Evolutionary conservation across 1,140 invertebrate genomes (phyloP).

Genomic region (Andrena cerasifolii): DNA sequence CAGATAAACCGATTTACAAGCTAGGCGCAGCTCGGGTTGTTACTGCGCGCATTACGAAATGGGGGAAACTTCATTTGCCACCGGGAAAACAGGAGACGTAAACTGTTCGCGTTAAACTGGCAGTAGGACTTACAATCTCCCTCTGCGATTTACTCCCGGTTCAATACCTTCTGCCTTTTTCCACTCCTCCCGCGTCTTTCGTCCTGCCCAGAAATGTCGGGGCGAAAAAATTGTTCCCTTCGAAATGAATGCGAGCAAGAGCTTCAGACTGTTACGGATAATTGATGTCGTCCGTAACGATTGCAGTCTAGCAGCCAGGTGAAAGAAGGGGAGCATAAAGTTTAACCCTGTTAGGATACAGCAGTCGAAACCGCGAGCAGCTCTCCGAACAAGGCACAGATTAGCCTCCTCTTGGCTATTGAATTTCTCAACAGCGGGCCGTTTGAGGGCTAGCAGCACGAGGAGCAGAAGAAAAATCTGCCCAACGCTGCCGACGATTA

Average conservation of each 20-base stretch:
- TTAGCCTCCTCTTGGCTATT: too few species aligned
- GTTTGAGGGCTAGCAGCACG: too few species aligned
- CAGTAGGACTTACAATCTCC: constrained; percentile 9
- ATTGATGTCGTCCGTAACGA: too few species aligned
- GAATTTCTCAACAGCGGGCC: too few species aligned
- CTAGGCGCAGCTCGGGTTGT: background rate
- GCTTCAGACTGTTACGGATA: too few species aligned
- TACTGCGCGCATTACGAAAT: background rate
- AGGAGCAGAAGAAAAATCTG: constrained; percentile 3
- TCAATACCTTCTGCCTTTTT: background rate
- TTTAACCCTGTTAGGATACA: too few species aligned
- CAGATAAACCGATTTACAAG: constrained; percentile 6
- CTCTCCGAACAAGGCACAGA: too few species aligned
- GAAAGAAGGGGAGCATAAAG: too few species aligned
- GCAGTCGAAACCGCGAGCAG: too few species aligned
- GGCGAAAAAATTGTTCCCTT: background rate
- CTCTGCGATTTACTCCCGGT: background rate
- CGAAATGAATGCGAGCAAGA: background rate
- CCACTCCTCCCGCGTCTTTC: too few species aligned
- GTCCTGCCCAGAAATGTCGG: background rate
- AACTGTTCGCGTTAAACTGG: constrained; percentile 17
- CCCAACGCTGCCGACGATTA: constrained; percentile 18
- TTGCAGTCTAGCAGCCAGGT: too few species aligned
- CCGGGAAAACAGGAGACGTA: constrained; percentile 14
- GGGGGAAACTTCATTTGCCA: background rate